Base-by-base conservation (phyloP, 1,140 invertebrate species). In the Harlomillsia oculata region DNA sequence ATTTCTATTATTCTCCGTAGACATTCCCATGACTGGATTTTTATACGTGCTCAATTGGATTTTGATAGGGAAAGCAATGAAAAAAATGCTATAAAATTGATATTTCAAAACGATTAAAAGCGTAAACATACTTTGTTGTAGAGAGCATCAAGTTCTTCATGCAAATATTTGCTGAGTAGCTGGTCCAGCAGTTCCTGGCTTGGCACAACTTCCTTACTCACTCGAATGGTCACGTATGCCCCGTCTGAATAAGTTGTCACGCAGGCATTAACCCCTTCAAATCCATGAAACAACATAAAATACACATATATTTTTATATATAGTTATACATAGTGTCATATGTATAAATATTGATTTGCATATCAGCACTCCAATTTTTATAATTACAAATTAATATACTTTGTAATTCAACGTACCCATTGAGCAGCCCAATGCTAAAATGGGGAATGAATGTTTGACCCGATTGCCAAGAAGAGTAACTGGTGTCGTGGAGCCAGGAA, bases 181-280 rank as follows among this genome's bases (percentile, higher is more conserved):
- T 50, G 49, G 28, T 65, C 64, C 8, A 65, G 46, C 5, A 60
- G 37, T 36, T 62, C 64, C 37, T 65, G 60, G 28, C 29, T 44
- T 29, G 53, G 34, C 5, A 65, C 29, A 13, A 65, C 40, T 62
- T 65, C 64, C 39, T 62, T 62, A 40, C 60, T 65, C 13, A 58
- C 57, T n/a, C 64, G 41, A 18, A 65, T 49, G n/a, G 57, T 37
- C n/a, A 62, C 59, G 25, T 56, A 50, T n/a, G 54, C 60, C 16
- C 16, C 43, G 3, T 60, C 64, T 23, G 32, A 50, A 36, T 62
- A 62, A 6, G 64, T 62, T 11, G 60, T 62, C n/a, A 62, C 46
- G 26, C 52, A 55, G 13, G 60, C 64, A 41, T 65, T 65, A 16
- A 56, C 56, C 39, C 60, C 64, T 65, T 20, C 4, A 51, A 43